Evolutionary conservation across 2,113 vertebrate genomes (phyloP), one percentile per base, ranked within the genome.

Genomic region (Australoheros scitulus): DNA sequence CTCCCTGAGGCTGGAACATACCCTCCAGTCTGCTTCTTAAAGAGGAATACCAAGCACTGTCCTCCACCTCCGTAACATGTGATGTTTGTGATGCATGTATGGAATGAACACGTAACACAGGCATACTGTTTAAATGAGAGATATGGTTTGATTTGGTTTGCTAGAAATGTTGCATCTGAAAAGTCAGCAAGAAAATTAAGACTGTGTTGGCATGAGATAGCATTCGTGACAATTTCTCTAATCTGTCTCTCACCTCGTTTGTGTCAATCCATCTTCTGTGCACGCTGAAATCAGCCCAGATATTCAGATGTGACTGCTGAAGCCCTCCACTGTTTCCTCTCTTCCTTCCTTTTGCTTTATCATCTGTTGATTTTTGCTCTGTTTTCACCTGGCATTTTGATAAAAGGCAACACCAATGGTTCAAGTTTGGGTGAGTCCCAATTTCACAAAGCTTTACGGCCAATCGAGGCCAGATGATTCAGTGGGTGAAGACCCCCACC

Each of bases 381-480:
- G 61, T 83, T 78, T 91, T 91, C 77, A 80, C 84, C 75, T 87
- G 61, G 72, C 43, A 64, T 84, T 83, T 88, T 84, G 72, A 93
- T 90, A 79, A 77, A 92, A 88, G 77, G 68, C 50, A 29, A 64
- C 63, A 81, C 70, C 75, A 87, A 59, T 22, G 70, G 77, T 84
- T 72, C 76, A 86, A 55, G 41, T 90, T 70, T 88, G 84, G 85
- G 87, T 36, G 50, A 72, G 47, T 72, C 26, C 68, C 68, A 72
- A 70, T 85, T 81, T 88, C 41, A 43, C 55, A 58, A 60, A 79
- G 83, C 74, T 90, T 92, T 85, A 85, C 61, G 34, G 29, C 41
- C 14, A 79, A 82, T 80, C 26, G 56, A 63, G 34, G 58, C 75
- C 76, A 74, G 77, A 34, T 88, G 84, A 91, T 91, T 91, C 78